Evolutionary conservation across 2,797 vertebrate species (phyloP), one percentile per base, ranked within the genome.

Genomic region (Zenarchopterus dispar): DNA sequence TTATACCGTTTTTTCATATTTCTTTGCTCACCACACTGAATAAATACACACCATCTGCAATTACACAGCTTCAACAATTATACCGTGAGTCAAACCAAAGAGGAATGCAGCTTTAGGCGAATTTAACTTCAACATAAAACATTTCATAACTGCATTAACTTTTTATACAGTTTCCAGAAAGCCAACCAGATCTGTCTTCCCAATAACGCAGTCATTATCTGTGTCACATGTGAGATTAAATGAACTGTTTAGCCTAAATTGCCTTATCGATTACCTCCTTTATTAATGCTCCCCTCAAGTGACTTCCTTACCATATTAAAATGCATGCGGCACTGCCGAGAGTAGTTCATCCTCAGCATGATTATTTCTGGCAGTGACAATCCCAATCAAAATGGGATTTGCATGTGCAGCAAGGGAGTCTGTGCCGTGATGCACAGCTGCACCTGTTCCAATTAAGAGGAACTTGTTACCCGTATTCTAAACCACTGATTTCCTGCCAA

Each of bases 231-330:
- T 70, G 55, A 83, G 62, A 85, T 85, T 71, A 84, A 81, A 75
- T 63, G 39, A 8, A 56, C 82, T 68, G 72, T 80, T 87, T 76
- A 81, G 60, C 62, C 56, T 36, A 70, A 85, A 84, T 82, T 87
- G 74, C 69, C 62, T 73, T 84, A 88, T 88, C 62, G 78, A 87
- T 90, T 85, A 78, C 62, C 43, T 63, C 42, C 33, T 73, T 81
- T 77, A 84, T 85, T 82, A 85, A 56, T 70, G 57, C 36, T 56
- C 76, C 52, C 75, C 47, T 67, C 52, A 9, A 61, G 63, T 52
- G 67, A 62, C 78, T 80, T 64, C 53, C 81, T 89, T 81, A 76
- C 44, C 68, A 76, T 75, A 74, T 80, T 85, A 56, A 69, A 57
- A 79, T 73, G 58, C 49, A 50, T 57, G 33, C 26, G 68, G 70